A percentile compares a stretch with the other conserved stretches of the same genome.
Conservation (phyloP, 1,140 invertebrate species). For the Dreissena rostriformis region DNA sequence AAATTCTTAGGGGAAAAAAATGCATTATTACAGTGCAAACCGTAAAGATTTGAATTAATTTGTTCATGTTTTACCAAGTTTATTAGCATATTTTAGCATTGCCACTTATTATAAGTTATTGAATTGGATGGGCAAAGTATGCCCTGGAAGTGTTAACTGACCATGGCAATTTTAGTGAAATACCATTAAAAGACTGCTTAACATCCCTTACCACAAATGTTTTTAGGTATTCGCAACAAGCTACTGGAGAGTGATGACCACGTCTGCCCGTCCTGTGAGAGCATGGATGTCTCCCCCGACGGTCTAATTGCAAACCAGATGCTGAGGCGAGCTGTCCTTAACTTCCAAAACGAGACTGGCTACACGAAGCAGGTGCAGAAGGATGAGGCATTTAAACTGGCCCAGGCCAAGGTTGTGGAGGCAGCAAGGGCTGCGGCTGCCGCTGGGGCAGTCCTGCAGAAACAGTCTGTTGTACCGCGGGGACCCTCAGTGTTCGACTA, state of each 20-base stretch:
- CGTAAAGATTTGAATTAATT: no score
- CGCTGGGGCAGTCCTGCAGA: slow-evolving; percentile 10
- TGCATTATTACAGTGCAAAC: no score
- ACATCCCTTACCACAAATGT: no score
- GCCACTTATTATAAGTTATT: no score
- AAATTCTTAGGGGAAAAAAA: no score
- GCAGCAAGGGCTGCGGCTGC: slow-evolving; percentile 40
- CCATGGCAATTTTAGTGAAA: no score
- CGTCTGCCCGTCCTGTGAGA: slow-evolving; percentile 96
- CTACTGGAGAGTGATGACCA: slow-evolving; percentile 97
- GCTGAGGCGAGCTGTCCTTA: slow-evolving; percentile 92
- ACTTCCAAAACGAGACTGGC: slow-evolving; percentile 95
- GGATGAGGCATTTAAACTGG: slow-evolving; percentile 28
- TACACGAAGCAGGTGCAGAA: slow-evolving; percentile 84
- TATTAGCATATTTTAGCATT: no score
- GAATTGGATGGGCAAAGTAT: no score
- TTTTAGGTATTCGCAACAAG: slow-evolving; percentile 91
- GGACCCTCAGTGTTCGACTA: slow-evolving; percentile 46
- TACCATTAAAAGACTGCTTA: no score
- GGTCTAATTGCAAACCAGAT: slow-evolving; percentile 96
- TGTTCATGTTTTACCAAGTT: no score
- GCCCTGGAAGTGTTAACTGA: no score
- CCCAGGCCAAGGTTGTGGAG: not conserved
- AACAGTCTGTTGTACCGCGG: slow-evolving; percentile 1
- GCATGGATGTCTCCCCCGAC: slow-evolving; percentile 95